Evolutionary conservation across 1,140 invertebrate species (phyloP), one percentile per base, ranked within the genome.

Genomic region (Euura saliciscinereae): DNA sequence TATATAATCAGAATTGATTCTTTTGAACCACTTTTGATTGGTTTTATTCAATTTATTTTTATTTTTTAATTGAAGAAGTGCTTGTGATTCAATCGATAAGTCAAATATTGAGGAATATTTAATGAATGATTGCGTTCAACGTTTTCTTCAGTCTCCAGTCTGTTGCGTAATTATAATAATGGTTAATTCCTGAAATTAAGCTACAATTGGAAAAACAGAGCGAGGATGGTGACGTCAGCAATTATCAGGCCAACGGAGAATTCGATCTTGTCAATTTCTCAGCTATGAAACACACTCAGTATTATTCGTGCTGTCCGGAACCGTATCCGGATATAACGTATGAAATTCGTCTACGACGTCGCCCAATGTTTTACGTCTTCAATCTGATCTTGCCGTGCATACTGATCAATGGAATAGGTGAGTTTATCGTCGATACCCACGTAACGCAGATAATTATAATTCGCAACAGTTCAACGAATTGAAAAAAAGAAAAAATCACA

Each of bases 351-450:
- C 86, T 97, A 45, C 86, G 93, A 71, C 85, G 96, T 73, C 87
- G 95, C 76, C 96, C 96, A 0, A 91, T 97, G 89, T 97, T 97
- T 84, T 97, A 97, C 84, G 93, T 97, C 7, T 97, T 97, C 88
- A 97, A 97, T 82, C 90, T 97, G 72, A 96, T 97, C 68, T 89
- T 97, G 51, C 96, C 96, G 0, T 97, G 96, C 84, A 91, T 97
- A 70, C 91, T 97, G 5, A 98, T 97, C 79, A 97, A 96, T 79
- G 91, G 93, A 70, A 94, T 94, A 68, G 93, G 93, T 94, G 87
- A 89, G 87, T 28, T 28, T 28, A 28, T 28, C 28, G 28, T 28
- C 28, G 28, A 28, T 28, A 28, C 28, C 28, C 28, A 28, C 28
- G n/a, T 28, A 28, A 28, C 28, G 28, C 28, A 28, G 28, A 28